These are phyloP conservation scores for Sebastes melanostomus DNA, from an alignment of 2,797 vertebrate genomes.

Conservation along the genomic window DNA sequence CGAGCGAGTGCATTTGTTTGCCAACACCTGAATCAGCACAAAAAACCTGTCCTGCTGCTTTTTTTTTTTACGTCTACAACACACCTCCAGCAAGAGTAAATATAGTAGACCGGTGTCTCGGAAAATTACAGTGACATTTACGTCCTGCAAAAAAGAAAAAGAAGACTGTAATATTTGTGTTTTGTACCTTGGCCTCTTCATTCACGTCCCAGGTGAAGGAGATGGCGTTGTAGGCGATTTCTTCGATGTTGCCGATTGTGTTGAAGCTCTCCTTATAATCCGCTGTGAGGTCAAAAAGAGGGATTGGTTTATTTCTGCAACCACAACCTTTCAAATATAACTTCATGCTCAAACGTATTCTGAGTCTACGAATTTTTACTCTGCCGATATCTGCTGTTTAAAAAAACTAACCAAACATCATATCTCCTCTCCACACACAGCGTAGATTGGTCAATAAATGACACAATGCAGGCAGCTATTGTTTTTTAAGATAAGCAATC, in stretches of 20 bases:
- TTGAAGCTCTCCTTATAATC: conserved; percentile 99
- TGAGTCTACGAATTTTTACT: background rate
- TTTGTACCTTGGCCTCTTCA: conserved; percentile 94
- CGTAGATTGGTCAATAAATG: conserved; percentile 39
- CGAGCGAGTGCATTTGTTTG: conserved; percentile 55
- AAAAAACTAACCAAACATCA: background rate
- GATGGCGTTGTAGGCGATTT: conserved; percentile 97
- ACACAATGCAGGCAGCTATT: conserved; percentile 53
- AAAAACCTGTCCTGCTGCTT: conserved; percentile 69
- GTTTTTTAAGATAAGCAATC: conserved; percentile 74
- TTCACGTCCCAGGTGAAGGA: conserved; percentile 99
- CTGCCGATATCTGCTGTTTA: background rate
- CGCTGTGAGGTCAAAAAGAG: conserved; percentile 74
- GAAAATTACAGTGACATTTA: conserved; percentile 48
- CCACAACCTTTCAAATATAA: background rate
- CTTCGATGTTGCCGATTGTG: conserved; percentile 97
- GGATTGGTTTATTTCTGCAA: background rate
- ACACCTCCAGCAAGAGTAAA: conserved; percentile 55
- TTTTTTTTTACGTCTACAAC: conserved; percentile 18
- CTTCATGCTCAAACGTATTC: background rate
- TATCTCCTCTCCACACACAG: background rate
- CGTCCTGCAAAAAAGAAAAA: background rate
- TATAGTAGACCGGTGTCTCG: conserved; percentile 39
- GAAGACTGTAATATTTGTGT: background rate
- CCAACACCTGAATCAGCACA: conserved; percentile 66